Base-by-base conservation (phyloP, 2,888 invertebrate genomes). In the Cancer borealis region DNA sequence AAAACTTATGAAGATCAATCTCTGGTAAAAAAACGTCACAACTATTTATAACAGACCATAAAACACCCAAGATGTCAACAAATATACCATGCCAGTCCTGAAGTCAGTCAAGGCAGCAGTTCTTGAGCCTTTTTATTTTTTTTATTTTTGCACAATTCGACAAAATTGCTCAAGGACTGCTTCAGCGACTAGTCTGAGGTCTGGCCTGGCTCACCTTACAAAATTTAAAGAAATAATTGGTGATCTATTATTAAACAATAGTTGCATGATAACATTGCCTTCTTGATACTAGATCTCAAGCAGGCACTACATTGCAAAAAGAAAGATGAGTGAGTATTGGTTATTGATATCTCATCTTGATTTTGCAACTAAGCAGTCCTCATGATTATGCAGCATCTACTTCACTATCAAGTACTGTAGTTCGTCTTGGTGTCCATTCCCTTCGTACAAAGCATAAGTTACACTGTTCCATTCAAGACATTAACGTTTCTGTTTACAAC, bases 391-490 rank as follows among this genome's bases (percentile, higher is more conserved):
- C 88, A 21, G 17, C 46, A 21, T 6, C 21, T 21, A 88, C 46
- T 47, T 49, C n/a, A 21, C 17, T 17, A 17, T 88, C n/a, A 88
- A 46, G 46, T n/a, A 88, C 88, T 47, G 47, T 21, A 88, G 26
- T 26, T 49, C 88, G 10, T 88, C 88, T 46, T 45, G n/a, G 73
- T 88, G 88, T 46, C n/a, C 49, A 49, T 88, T 49, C 88, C 88
- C 88, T 88, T 88, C 88, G 47, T 26, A 88, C 88, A 88, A 5
- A 47, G 47, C 26, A 88, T 88, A 5, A 73, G 73, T 88, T 88
- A 46, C 46, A 88, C 39, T 10, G 39, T 45, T 46, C 17, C 4
- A 6, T 88, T 10, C 84, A 66, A 54, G 54, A 17, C 12, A 17
- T 39, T 39, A 30, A 30, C 12, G 12, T 84, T 10, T 30, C 84